Evolutionary conservation across 2,113 vertebrate genomes (phyloP).

Genomic region (Carassius auratus): DNA sequence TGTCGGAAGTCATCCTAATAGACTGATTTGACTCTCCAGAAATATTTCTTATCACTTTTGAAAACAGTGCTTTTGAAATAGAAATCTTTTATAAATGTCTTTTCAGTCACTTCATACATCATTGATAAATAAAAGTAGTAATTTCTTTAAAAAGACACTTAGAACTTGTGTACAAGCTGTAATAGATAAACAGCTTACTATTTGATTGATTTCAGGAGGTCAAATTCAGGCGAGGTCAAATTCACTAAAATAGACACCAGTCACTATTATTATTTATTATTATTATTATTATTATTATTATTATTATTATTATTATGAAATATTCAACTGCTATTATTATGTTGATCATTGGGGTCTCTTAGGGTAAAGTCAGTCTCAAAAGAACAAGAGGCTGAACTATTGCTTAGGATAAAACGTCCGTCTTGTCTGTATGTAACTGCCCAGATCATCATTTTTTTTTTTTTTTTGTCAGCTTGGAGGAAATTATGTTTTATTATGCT

Average conservation of each 20-base stretch:
- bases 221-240: neutral
- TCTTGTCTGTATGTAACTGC: neutral
- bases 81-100: neutral
- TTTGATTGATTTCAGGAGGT: neutral
- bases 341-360: neutral
- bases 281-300: no score
- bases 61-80: neutral
- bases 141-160: neutral
- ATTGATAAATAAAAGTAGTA: neutral
- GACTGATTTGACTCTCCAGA: neutral
- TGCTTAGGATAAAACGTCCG: neutral
- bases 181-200: neutral
- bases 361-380: neutral
- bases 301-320: no score
- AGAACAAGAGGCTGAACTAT: neutral
- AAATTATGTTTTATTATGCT: neutral
- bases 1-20: neutral
- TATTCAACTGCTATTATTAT: neutral
- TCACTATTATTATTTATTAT: no score
- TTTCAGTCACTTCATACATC: neutral
- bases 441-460: neutral
- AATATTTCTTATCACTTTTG: neutral
- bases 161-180: neutral
- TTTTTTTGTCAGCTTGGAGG: slow-evolving; percentile 2
- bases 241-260: neutral